Evolutionary conservation across 1,140 invertebrate genomes (phyloP).

Genomic region (Drosophila yakuba): DNA sequence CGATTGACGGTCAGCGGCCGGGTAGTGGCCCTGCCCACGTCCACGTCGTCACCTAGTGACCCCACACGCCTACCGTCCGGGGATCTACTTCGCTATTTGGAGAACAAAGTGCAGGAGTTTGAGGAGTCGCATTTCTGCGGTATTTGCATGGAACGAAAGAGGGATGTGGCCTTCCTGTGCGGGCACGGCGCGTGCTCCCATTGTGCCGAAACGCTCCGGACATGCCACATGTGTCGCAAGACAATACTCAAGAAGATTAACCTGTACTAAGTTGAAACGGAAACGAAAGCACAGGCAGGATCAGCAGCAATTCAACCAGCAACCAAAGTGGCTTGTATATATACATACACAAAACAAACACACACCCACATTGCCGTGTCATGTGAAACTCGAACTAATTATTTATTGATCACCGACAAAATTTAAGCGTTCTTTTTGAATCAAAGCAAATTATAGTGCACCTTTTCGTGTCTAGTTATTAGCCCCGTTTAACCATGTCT

Average conservation of each 20-base stretch:
- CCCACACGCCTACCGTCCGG: slow-evolving; percentile 86
- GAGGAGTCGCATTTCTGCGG: slow-evolving; percentile 93
- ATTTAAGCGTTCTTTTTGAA: slow-evolving; percentile 49
- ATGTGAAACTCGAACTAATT: slow-evolving; percentile 54
- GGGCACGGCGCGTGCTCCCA: slow-evolving; percentile 94
- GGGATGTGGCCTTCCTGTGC: slow-evolving; percentile 94
- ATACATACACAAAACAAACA: slow-evolving; percentile 49
- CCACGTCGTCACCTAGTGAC: slow-evolving; percentile 73
- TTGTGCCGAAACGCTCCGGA: slow-evolving; percentile 92
- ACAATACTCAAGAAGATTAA: slow-evolving; percentile 95
- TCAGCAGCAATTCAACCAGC: slow-evolving; percentile 43
- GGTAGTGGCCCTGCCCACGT: slow-evolving; percentile 45
- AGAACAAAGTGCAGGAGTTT: slow-evolving; percentile 94
- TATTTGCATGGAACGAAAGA: slow-evolving; percentile 91
- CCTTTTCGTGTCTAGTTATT: slow-evolving; percentile 68
- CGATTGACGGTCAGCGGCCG: slow-evolving; percentile 83
- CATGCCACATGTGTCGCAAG: slow-evolving; percentile 97
- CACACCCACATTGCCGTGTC: slow-evolving; percentile 41
- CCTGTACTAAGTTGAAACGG: slow-evolving; percentile 87
- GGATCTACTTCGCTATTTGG: slow-evolving; percentile 89
- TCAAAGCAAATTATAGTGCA: slow-evolving; percentile 43
- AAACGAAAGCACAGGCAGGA: slow-evolving; percentile 2
- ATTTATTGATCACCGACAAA: slow-evolving; percentile 67
- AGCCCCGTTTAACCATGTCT: slow-evolving; percentile 67
- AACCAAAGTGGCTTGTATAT: slow-evolving; percentile 83